Evolutionary conservation across 2,888 invertebrate species (phyloP).

Genomic region (Cataglyphis altisquamis): DNA sequence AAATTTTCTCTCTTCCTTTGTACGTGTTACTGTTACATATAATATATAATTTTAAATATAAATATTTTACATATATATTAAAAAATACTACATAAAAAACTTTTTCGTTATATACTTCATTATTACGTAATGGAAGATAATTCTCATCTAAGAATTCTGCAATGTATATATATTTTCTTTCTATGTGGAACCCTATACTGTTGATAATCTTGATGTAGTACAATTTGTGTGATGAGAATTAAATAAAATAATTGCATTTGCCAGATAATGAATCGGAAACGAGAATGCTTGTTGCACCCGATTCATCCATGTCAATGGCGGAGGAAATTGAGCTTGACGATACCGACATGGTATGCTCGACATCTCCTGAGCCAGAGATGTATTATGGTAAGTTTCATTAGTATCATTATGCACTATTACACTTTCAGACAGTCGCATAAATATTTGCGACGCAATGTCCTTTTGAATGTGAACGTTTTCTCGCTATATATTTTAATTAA

Average conservation of each 20-base stretch:
- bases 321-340: slow-evolving; percentile 82
- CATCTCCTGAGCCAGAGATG: slow-evolving; percentile 81
- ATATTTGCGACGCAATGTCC: neutral
- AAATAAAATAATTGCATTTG: slow-evolving; percentile 39
- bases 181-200: neutral
- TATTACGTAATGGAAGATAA: neutral
- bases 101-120: slow-evolving; percentile 12
- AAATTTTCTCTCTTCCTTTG: neutral
- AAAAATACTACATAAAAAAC: neutral
- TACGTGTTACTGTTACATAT: neutral
- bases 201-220: neutral
- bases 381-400: slow-evolving; percentile 79
- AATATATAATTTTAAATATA: neutral
- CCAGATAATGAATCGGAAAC: slow-evolving; percentile 77
- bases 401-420: slow-evolving; percentile 19
- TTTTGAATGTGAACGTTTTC: neutral
- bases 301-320: slow-evolving; percentile 81
- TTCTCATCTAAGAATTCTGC: neutral
- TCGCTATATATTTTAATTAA: neutral
- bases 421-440: slow-evolving; percentile 28
- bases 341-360: slow-evolving; percentile 79
- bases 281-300: slow-evolving; percentile 77
- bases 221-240: neutral
- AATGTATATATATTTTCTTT: neutral
- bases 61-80: neutral